Evolutionary conservation across 2,113 vertebrate genomes (phyloP).

Genomic region (Setophaga coronata): DNA sequence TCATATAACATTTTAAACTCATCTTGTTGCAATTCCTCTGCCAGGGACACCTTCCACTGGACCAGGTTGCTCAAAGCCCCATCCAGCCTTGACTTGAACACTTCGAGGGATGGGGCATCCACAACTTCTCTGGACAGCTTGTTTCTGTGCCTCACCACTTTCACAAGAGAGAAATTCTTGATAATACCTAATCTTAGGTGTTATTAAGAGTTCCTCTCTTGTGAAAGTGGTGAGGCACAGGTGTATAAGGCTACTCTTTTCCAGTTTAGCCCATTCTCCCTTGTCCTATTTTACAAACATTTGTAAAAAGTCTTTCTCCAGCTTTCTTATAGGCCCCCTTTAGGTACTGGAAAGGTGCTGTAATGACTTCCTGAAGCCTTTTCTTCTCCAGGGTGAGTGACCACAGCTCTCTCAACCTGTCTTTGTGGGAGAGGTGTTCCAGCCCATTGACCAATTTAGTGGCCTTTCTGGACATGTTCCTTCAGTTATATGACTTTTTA

Average conservation of each 20-base stretch:
- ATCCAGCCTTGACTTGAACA: not conserved
- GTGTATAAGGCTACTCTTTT: not conserved
- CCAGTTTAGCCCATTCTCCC: not conserved
- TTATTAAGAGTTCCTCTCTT: too few relatives aligned
- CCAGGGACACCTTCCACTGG: not conserved
- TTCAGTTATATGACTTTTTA: not conserved
- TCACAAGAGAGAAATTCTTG: not conserved
- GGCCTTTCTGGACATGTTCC: not conserved
- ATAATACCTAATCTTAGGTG: not conserved
- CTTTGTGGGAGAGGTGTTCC: not conserved
- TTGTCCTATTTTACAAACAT: not conserved
- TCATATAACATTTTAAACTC: not conserved
- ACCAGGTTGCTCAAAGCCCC: not conserved
- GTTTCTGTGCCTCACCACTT: not conserved
- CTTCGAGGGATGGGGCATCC: fast-evolving
- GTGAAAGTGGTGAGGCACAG: too few relatives aligned
- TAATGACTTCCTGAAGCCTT: not conserved
- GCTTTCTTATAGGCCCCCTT: not conserved
- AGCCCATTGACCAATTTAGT: not conserved
- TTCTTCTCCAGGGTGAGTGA: not conserved
- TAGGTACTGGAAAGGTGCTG: not conserved
- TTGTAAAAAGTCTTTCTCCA: not conserved
- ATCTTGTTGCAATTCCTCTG: too few relatives aligned
- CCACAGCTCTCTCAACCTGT: not conserved
- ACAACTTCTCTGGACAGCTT: not conserved